These are phyloP conservation scores for Lethenteron camtschaticum DNA, from an alignment of 2,113 vertebrate genomes.

Conservation along the genomic window DNA sequence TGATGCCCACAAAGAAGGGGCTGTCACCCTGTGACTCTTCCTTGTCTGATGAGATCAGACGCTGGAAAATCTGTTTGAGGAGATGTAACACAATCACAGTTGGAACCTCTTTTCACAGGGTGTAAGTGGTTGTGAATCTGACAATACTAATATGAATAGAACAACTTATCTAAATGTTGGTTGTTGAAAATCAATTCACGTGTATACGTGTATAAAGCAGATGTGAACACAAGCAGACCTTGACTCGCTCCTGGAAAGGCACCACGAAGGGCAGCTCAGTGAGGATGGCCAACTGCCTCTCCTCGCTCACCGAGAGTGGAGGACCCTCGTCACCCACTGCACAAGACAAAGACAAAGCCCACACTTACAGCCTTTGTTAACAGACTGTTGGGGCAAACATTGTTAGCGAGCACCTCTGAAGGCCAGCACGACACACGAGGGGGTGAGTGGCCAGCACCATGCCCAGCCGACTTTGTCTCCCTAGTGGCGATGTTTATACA, in stretches of 20 bases:
- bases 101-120: constrained; percentile 2
- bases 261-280: constrained; percentile 92
- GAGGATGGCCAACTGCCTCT: constrained; percentile 76
- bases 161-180: neutral
- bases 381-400: constrained; percentile 10
- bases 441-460: too few relatives aligned
- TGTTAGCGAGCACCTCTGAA: constrained; percentile 11
- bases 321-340: constrained; percentile 70
- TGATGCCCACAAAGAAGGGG: constrained; percentile 79
- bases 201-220: too few relatives aligned
- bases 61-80: constrained; percentile 66
- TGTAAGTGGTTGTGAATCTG: too few relatives aligned
- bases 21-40: constrained; percentile 85
- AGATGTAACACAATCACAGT: constrained; percentile 8
- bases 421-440: too few relatives aligned
- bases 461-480: too few relatives aligned
- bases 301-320: constrained; percentile 79
- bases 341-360: constrained; percentile 14
- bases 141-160: neutral
- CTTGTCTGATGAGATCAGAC: constrained; percentile 85
- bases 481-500: too few relatives aligned
- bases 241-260: constrained; percentile 95
- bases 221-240: constrained; percentile 29
- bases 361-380: neutral
- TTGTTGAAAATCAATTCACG: neutral